Conservation (phyloP, 2,888 invertebrate species). For the Amblyteles armatorius region DNA sequence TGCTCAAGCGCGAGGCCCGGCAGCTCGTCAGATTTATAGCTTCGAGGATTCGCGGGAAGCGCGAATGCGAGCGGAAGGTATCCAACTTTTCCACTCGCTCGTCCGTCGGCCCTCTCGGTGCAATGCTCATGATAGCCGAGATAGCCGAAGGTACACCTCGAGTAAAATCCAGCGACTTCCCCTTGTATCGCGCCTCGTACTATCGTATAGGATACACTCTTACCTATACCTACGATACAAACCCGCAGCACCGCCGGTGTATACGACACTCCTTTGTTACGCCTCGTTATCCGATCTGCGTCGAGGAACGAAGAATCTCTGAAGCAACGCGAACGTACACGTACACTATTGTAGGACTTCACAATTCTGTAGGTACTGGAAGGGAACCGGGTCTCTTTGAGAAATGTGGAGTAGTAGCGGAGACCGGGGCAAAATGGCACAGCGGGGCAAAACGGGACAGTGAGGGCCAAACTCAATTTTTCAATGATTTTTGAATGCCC, state of each 20-base stretch:
- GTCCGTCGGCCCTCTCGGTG: slow-evolving; percentile 58
- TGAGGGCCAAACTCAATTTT: no score
- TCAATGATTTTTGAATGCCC: no score
- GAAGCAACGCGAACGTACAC: slow-evolving; percentile 64
- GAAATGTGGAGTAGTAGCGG: slow-evolving; percentile 55
- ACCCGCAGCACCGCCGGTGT: slow-evolving; percentile 61
- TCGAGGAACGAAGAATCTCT: slow-evolving; percentile 75
- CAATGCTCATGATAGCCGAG: slow-evolving; percentile 65
- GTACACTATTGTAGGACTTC: slow-evolving; percentile 7
- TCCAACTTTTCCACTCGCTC: slow-evolving; percentile 77
- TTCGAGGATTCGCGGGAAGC: slow-evolving; percentile 72
- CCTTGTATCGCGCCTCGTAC: slow-evolving; percentile 65
- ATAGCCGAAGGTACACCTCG: slow-evolving; percentile 59
- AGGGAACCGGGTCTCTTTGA: slow-evolving; percentile 47
- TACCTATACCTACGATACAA: slow-evolving; percentile 57
- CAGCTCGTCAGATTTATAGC: slow-evolving; percentile 80
- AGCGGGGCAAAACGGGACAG: no score
- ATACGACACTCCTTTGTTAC: slow-evolving; percentile 80
- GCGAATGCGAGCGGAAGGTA: slow-evolving; percentile 68
- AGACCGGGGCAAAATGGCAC: no score
- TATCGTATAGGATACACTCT: slow-evolving; percentile 56
- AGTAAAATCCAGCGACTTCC: slow-evolving; percentile 57
- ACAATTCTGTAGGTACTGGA: slow-evolving; percentile 41
- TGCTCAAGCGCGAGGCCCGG: slow-evolving; percentile 63
- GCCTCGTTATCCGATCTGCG: slow-evolving; percentile 79